Base-by-base conservation (phyloP, 2,113 vertebrate genomes). In the Globicephala melas region DNA sequence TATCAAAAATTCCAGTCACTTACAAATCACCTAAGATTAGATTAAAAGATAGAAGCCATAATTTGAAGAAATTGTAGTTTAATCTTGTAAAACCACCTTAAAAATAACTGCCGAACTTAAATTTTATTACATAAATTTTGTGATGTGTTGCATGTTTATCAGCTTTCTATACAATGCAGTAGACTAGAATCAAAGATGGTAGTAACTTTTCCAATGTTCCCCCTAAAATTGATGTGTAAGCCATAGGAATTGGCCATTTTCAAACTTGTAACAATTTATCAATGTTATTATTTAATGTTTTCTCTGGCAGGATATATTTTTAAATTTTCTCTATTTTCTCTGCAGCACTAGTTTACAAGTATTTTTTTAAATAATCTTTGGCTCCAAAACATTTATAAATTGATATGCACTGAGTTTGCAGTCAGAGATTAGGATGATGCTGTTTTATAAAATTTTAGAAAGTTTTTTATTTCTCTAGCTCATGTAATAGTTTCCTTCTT, bases 401-500 rank as follows among this genome's bases (percentile, higher is more conserved):
- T 82, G 20, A 60, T 68, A 82, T n/a, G 15, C 17, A 38, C 23
- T 70, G 5, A 85, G 6, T 65, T 88, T 87, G 5, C 3, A 28
- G 15, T 77, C 65, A 93, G 96, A 77, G 18, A 33, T 74, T 89
- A 60, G 4, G 14, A 53, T 92, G 26, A 91, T 67, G 5, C 12
- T 85, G 6, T 47, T 91, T 96, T 65, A 76, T 74, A 92, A 82
- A 47, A 79, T 17, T 50, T 76, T 15, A 44, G 13, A 50, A 83
- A 47, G 18, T 18, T 83, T 73, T 74, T 71, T 58, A 79, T 73
- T 93, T 96, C 62, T 92, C 36, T 74, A 94, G 1, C 8, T 89
- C 47, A 62, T 60, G 13, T 92, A 94, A 91, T 86, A 95, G 44
- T 86, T 92, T 94, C 58, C 8, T 91, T 95, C 31, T 85, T 94